A percentile compares a stretch with the other conserved stretches of the same genome.
Conservation (phyloP, 2,797 vertebrate genomes). For the Sebastes dallii region DNA sequence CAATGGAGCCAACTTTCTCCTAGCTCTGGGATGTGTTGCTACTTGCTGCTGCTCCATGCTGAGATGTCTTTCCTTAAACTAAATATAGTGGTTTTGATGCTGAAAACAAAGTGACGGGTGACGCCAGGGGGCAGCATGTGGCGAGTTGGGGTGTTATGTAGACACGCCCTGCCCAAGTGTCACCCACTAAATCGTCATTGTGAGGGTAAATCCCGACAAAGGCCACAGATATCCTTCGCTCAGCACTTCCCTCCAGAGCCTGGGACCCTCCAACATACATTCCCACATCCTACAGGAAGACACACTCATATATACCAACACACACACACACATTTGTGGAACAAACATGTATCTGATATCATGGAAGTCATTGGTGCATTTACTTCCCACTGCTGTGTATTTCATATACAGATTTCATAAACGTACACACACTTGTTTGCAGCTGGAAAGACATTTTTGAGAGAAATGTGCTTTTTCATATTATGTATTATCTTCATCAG, state of each 20-base stretch:
- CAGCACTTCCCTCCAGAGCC: slow-evolving; percentile 20
- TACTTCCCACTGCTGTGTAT: not conserved
- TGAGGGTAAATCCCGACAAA: slow-evolving; percentile 56
- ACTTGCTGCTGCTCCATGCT: slow-evolving; percentile 12
- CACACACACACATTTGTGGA: not conserved
- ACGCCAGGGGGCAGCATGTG: too few species aligned
- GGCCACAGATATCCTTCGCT: slow-evolving; percentile 39
- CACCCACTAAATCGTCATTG: slow-evolving; percentile 55
- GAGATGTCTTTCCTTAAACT: not conserved
- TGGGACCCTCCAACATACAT: slow-evolving; percentile 4
- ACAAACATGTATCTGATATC: not conserved
- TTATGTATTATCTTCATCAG: too few species aligned
- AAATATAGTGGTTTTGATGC: too few species aligned
- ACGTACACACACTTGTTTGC: not conserved
- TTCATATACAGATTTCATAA: accelerated
- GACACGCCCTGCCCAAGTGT: slow-evolving; percentile 42
- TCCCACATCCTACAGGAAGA: slow-evolving; percentile 35
- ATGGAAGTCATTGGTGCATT: not conserved
- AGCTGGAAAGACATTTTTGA: not conserved
- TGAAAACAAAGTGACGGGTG: too few species aligned
- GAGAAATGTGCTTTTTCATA: not conserved
- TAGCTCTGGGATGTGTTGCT: not conserved
- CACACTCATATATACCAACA: not conserved
- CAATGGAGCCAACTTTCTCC: not conserved
- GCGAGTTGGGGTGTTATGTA: slow-evolving; percentile 12